Base-by-base conservation (phyloP, 2,113 vertebrate species). In the Heloderma charlesbogerti region DNA sequence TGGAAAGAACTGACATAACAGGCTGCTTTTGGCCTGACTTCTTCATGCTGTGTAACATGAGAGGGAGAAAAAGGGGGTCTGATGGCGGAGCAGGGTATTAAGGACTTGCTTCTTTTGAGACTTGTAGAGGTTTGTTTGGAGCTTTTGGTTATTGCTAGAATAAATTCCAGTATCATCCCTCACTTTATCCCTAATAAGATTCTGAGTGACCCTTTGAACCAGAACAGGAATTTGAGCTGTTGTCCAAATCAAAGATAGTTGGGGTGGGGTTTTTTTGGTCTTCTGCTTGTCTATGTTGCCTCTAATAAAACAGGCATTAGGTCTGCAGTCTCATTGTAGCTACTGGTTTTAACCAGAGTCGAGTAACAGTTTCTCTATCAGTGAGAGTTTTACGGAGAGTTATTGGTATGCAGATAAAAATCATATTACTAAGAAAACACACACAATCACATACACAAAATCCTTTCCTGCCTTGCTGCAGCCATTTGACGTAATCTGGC, bases 221-320 rank as follows among this genome's bases (percentile, higher is more conserved):
- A 57, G 91, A 84, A 89, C 45, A 95, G 94, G 96, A 96, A 95
- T 92, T 94, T 1, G 0, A 94, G 89, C 91, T 86, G 83, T 45
- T 0, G 0, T 81, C 85, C 91, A 91, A 90, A 90, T 90, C 91
- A 86, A 90, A 60, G 0, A 0, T 74, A 20, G 60, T 60, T 63
- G 37, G 66, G 51, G 45, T 83, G 20, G 60, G 60, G 20, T 40
- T 51, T 51, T 86, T 92, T 86, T 92, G 90, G 91, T 92, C 92
- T 94, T 69, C 88, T 95, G 91, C 86, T 93, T 88, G 86, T 83
- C 92, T 89, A 86, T 1, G 0, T 86, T 87, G 82, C 10, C 6
- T 94, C 96, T 95, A 95, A 96, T 97, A 94, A 96, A 96, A 92
- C 77, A 88, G 94, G 95, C 94, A 96, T 95, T 97, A 97, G 93